These are phyloP conservation scores for Bombus superbus DNA, from an alignment of 1,140 invertebrate species.

Conservation along the genomic window DNA sequence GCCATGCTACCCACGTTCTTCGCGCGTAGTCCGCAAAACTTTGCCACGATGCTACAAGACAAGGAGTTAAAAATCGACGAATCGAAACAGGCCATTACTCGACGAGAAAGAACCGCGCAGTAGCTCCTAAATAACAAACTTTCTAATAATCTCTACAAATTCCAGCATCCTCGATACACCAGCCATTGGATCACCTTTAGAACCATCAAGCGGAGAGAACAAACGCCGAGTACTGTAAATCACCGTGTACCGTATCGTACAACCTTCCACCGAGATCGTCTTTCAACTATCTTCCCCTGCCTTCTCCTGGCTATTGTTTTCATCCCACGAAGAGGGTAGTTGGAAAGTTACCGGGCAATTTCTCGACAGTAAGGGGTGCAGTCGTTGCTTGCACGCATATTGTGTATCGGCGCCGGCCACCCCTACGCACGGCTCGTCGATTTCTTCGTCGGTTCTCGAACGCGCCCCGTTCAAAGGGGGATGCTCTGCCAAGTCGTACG, in stretches of 20 bases:
- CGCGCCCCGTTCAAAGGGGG: conserved; percentile 23
- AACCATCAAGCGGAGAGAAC: not conserved
- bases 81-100: not conserved
- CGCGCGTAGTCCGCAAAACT: not conserved
- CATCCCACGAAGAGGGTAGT: conserved; percentile 14
- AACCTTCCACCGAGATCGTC: not conserved
- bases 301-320: conserved; percentile 52
- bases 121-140: not conserved
- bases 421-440: conserved; percentile 7
- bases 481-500: conserved; percentile 69
- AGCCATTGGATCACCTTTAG: not conserved
- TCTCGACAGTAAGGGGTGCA: not conserved
- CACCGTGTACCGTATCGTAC: not conserved
- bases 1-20: not conserved
- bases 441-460: conserved; percentile 7
- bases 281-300: not conserved
- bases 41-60: not conserved
- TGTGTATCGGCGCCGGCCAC: conserved; percentile 40
- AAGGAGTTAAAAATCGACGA: not conserved
- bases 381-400: conserved; percentile 50
- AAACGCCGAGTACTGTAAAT: conserved; percentile 13
- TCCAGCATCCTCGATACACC: not conserved
- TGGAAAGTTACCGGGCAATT: conserved; percentile 60
- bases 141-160: not conserved
- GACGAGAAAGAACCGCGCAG: not conserved